These are phyloP conservation scores for Gallinago solitaria DNA, from an alignment of 2,797 vertebrate species.

Conservation along the genomic window DNA sequence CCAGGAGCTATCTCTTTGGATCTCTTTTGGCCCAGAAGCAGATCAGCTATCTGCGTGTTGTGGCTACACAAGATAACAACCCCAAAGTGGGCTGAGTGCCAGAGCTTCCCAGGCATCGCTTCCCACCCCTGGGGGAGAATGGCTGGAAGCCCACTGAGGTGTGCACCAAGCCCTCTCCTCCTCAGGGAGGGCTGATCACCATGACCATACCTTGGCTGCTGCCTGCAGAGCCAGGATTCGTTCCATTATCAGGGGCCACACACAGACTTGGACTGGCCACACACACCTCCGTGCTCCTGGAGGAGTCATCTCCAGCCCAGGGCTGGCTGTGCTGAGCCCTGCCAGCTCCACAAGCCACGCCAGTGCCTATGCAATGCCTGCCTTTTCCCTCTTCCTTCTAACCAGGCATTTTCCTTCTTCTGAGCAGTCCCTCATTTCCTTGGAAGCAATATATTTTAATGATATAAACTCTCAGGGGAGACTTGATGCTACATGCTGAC, in stretches of 20 bases:
- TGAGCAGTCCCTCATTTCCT: neutral
- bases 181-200: neutral
- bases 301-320: neutral
- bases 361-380: neutral
- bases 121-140: neutral
- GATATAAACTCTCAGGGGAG: neutral
- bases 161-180: neutral
- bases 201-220: neutral
- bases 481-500: neutral
- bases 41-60: neutral
- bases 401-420: neutral
- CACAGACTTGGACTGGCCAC: neutral
- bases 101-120: neutral
- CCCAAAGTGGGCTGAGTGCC: fast-evolving
- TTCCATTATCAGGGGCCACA: neutral
- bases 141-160: neutral
- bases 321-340: neutral
- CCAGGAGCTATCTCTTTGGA: neutral
- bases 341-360: neutral
- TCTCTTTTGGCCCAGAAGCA: neutral
- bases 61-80: neutral
- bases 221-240: neutral
- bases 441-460: neutral
- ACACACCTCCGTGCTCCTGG: fast-evolving
- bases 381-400: neutral